phyloP scores from a whole-genome alignment of 2,113 vertebrate genomes.

The Corynorhinus townsendii region DNA sequence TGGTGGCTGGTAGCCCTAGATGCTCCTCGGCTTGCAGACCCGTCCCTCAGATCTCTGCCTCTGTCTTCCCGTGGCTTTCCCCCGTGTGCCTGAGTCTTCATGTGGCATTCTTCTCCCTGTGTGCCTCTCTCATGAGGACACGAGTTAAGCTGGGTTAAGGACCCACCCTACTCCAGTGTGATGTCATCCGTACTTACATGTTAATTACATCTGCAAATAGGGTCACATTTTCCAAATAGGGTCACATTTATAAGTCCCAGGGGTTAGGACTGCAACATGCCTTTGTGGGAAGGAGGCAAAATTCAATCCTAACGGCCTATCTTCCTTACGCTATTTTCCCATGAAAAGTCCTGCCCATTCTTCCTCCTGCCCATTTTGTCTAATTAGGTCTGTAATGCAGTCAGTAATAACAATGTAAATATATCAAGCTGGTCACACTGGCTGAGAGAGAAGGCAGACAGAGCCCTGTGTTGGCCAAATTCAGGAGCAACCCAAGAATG shows the following conservation, averaged over 20 bases:
- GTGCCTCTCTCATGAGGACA: too few species aligned
- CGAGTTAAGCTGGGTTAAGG: neutral
- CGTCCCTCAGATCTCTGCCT: neutral
- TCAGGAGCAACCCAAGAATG: neutral
- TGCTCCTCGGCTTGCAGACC: fast-evolving
- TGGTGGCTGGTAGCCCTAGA: too few species aligned
- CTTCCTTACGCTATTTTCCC: neutral
- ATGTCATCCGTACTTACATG: neutral
- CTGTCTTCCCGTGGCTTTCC: neutral
- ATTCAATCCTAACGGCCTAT: neutral
- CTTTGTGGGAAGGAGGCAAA: neutral
- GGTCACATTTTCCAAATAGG: neutral
- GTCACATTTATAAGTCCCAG: neutral
- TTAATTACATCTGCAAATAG: neutral
- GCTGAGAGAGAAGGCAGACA: neutral
- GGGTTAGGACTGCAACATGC: neutral
- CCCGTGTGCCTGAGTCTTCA: neutral
- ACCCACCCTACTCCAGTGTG: fast-evolving
- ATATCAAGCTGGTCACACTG: too few species aligned
- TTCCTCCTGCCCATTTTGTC: neutral
- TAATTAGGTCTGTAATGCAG: neutral
- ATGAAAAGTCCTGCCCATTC: neutral
- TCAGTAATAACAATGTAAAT: neutral
- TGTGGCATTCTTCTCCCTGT: neutral
- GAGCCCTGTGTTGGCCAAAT: fast-evolving